Evolutionary conservation across 2,113 vertebrate genomes (phyloP).

Genomic region (Antechinus stuartii): DNA sequence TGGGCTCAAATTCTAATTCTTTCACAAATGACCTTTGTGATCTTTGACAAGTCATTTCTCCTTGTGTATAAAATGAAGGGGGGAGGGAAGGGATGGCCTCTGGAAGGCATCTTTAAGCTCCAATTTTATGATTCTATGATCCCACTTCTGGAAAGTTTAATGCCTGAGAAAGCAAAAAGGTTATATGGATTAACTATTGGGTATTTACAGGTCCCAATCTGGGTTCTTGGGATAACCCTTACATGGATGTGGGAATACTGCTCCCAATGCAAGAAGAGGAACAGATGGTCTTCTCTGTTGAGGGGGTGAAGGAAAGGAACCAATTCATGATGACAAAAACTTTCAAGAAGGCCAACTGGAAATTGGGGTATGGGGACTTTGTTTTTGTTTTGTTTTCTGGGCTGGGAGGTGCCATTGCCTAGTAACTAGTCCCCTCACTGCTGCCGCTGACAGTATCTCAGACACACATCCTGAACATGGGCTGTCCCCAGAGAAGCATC

Average conservation of each 20-base stretch:
- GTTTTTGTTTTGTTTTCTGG: slow-evolving; percentile 9
- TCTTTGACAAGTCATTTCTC: background rate
- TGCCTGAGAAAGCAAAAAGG: background rate
- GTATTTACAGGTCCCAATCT: background rate
- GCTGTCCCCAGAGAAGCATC: slow-evolving; percentile 64
- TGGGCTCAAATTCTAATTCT: background rate
- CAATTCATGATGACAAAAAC: background rate
- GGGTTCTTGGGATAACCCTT: background rate
- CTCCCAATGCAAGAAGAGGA: slow-evolving; percentile 18
- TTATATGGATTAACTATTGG: background rate
- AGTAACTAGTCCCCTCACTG: slow-evolving; percentile 43
- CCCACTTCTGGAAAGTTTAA: background rate
- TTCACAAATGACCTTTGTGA: background rate
- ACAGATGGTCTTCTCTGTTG: slow-evolving; percentile 2
- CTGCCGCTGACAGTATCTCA: slow-evolving; percentile 67
- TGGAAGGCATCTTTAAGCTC: background rate
- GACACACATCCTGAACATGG: slow-evolving; percentile 58
- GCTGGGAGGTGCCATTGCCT: background rate
- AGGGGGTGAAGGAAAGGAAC: background rate
- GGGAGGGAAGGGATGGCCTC: background rate
- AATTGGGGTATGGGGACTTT: slow-evolving; percentile 9
- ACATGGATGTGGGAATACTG: slow-evolving; percentile 36
- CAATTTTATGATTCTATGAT: background rate
- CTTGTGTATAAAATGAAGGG: background rate
- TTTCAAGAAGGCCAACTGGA: background rate